Percentiles rank a stretch among this genome's conserved stretches.
These are phyloP conservation scores for Perognathus longimembris DNA, from an alignment of 2,113 vertebrate species.

Conservation along the genomic window DNA sequence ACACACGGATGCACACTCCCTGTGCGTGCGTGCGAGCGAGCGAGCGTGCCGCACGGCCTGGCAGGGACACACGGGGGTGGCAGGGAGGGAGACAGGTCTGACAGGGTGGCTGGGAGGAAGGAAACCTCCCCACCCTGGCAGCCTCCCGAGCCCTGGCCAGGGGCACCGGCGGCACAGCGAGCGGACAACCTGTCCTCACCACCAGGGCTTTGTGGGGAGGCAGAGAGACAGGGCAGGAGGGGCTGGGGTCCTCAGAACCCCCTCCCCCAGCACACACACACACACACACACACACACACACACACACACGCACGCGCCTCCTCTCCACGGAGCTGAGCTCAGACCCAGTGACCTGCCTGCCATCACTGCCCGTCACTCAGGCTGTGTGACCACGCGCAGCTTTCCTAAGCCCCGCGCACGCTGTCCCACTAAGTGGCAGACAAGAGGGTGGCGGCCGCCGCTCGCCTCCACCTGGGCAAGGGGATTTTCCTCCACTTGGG, in stretches of 20 bases:
- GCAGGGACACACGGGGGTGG: slow-evolving; percentile 57
- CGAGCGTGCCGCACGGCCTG: too few relatives aligned
- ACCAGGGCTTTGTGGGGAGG: not conserved
- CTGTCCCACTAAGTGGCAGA: not conserved
- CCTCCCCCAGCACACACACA: too few relatives aligned
- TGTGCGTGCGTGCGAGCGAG: too few relatives aligned
- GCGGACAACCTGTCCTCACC: not conserved
- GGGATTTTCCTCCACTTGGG: not conserved
- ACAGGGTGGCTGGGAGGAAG: not conserved
- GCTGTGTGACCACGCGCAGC: fast-evolving
- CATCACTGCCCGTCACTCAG: not conserved
- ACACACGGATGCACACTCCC: not conserved
- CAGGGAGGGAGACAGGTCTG: slow-evolving; percentile 65
- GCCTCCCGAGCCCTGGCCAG: not conserved
- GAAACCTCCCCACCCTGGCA: slow-evolving; percentile 44
- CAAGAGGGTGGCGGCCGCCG: not conserved
- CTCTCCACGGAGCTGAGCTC: not conserved
- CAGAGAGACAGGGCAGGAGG: not conserved
- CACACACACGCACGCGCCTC: fast-evolving
- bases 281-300: too few relatives aligned
- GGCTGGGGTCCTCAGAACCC: not conserved
- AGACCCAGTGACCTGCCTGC: not conserved
- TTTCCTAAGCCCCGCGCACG: not conserved
- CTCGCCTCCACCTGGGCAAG: not conserved
- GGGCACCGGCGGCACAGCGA: not conserved